Conservation (phyloP, 2,888 invertebrate species). For the Branchipolynoe longqiensis region DNA sequence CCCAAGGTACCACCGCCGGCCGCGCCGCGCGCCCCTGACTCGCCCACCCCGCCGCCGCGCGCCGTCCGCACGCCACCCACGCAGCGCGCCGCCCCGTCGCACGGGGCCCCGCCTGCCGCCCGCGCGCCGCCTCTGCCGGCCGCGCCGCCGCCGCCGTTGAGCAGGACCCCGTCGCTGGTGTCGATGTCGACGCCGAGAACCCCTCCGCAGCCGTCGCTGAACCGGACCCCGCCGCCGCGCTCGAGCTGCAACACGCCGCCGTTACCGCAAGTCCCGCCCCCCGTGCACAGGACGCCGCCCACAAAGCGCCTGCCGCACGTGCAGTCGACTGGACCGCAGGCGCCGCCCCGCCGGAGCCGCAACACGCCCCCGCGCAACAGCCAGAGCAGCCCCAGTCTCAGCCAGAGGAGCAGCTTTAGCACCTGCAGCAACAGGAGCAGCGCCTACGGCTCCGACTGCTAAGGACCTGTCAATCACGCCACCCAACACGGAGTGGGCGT, state of each 20-base stretch:
- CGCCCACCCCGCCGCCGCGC: conserved; percentile 19
- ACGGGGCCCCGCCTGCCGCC: background rate
- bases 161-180: background rate
- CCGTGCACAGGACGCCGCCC: conserved; percentile 40
- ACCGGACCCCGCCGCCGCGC: conserved; percentile 16
- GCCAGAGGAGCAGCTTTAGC: conserved; percentile 37
- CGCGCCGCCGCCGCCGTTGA: background rate
- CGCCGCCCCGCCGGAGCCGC: conserved; percentile 10
- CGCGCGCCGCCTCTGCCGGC: background rate
- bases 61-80: conserved; percentile 36
- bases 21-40: conserved; percentile 34
- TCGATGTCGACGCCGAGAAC: background rate
- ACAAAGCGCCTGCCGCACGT: conserved; percentile 24
- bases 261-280: conserved; percentile 21
- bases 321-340: background rate
- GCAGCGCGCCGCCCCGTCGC: background rate
- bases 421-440: conserved; percentile 42
- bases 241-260: conserved; percentile 18
- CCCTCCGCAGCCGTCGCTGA: background rate
- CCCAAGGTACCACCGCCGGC: conserved; percentile 37
- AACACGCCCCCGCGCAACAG: conserved; percentile 35
- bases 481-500: conserved; percentile 21
- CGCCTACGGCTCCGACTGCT: conserved; percentile 42
- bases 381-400: conserved; percentile 46
- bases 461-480: background rate